phyloP scores from a whole-genome alignment of 2,888 invertebrate genomes.

The Bruchidius siliquastri region DNA sequence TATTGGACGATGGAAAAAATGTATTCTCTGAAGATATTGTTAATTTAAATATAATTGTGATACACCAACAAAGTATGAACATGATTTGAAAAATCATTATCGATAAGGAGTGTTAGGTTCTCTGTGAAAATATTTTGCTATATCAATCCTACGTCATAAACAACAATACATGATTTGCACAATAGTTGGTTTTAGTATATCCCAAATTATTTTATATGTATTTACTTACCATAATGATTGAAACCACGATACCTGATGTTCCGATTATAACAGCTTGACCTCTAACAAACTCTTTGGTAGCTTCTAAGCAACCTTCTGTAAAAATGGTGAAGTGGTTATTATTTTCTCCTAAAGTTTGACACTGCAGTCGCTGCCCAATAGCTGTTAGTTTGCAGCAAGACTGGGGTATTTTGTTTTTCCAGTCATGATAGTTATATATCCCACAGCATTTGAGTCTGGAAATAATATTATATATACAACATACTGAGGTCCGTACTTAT shows the following conservation, averaged over 20 bases:
- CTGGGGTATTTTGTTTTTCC: slow-evolving; percentile 65
- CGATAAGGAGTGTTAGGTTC: too few species aligned
- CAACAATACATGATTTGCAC: too few species aligned
- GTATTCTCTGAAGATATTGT: too few species aligned
- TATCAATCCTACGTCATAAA: slow-evolving; percentile 1
- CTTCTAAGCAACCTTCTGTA: slow-evolving; percentile 70
- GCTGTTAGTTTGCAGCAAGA: slow-evolving; percentile 70
- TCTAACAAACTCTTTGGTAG: slow-evolving; percentile 66
- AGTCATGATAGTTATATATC: slow-evolving; percentile 69
- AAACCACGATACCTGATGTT: slow-evolving; percentile 74
- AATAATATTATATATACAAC: background rate
- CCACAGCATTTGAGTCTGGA: slow-evolving; percentile 73
- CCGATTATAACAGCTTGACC: slow-evolving; percentile 78
- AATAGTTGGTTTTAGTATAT: background rate
- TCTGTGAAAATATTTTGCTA: too few species aligned
- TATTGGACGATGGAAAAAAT: too few species aligned
- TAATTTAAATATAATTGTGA: too few species aligned
- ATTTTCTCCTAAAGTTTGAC: slow-evolving; percentile 47
- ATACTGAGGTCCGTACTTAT: too few species aligned
- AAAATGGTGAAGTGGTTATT: slow-evolving; percentile 62
- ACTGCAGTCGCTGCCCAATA: slow-evolving; percentile 54
- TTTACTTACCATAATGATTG: slow-evolving; percentile 72
- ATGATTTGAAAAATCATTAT: too few species aligned
- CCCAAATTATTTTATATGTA: too few species aligned
- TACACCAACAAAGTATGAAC: too few species aligned